These are phyloP conservation scores for Gracilinanus agilis DNA, from an alignment of 2,113 vertebrate genomes.

Conservation along the genomic window DNA sequence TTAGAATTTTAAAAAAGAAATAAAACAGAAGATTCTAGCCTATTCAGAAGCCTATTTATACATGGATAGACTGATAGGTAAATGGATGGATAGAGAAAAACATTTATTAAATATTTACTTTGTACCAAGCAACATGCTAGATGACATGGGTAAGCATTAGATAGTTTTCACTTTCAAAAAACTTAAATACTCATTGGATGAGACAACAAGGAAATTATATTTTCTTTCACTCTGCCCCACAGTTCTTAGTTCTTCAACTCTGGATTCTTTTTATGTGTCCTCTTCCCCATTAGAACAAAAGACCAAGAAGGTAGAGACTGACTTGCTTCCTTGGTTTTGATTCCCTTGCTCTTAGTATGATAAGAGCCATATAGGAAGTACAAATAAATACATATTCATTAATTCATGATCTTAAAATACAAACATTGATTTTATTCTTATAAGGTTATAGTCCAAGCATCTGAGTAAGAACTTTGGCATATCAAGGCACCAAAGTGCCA, in stretches of 20 bases:
- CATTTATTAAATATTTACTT: not conserved
- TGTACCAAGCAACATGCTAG: not conserved
- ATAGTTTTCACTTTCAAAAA: not conserved
- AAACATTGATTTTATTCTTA: too few species aligned
- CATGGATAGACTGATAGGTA: not conserved
- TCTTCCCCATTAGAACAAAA: not conserved
- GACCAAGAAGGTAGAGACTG: not conserved
- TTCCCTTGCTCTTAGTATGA: not conserved
- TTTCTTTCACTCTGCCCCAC: not conserved
- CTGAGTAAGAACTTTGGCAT: too few species aligned
- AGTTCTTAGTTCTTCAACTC: not conserved
- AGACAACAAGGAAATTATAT: not conserved
- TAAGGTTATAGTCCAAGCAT: too few species aligned
- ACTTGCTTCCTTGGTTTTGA: not conserved
- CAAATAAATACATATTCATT: too few species aligned
- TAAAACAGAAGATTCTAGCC: not conserved
- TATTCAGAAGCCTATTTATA: not conserved
- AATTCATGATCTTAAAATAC: too few species aligned
- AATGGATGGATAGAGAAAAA: not conserved
- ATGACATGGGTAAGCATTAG: not conserved
- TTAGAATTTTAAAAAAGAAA: not conserved
- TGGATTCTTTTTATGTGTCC: not conserved
- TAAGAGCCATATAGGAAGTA: not conserved
- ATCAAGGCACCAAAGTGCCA: too few species aligned
- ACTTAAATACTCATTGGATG: not conserved